These are phyloP conservation scores for Andrena hattorfiana DNA, from an alignment of 2,888 invertebrate species.

Conservation along the genomic window DNA sequence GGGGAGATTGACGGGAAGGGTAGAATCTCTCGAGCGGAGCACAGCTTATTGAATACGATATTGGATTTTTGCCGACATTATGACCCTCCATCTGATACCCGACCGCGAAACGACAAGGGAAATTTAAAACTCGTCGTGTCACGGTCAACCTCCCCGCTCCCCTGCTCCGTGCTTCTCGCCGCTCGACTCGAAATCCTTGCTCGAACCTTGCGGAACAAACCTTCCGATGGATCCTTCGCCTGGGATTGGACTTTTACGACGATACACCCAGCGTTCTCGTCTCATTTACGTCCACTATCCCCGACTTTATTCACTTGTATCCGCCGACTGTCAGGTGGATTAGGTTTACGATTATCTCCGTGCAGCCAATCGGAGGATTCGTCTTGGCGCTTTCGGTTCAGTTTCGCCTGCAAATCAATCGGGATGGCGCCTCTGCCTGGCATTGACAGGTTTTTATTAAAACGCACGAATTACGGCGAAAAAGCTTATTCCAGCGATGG, in stretches of 20 bases:
- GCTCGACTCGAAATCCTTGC: conserved; percentile 53
- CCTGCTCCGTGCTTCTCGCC: conserved; percentile 19
- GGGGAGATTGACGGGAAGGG: conserved; percentile 34
- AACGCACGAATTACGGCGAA: background rate
- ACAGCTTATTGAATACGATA: conserved; percentile 83
- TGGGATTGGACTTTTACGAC: background rate
- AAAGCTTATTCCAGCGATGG: background rate
- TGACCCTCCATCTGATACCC: conserved; percentile 79
- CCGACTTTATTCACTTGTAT: conserved; percentile 25
- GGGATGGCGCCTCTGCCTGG: no score
- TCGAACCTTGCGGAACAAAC: conserved; percentile 16
- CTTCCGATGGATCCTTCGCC: background rate
- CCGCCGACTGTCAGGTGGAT: background rate
- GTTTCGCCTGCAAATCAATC: background rate
- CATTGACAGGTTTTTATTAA: background rate
- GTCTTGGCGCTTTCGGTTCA: background rate
- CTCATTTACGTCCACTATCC: conserved; percentile 1
- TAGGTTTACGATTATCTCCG: background rate
- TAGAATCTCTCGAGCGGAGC: conserved; percentile 62
- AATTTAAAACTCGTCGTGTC: conserved; percentile 83
- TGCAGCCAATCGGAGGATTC: background rate
- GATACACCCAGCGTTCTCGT: background rate
- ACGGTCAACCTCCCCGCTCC: conserved; percentile 60
- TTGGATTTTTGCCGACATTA: conserved; percentile 81
- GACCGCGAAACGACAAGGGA: conserved; percentile 81